Base-by-base conservation (phyloP, 2,888 invertebrate genomes). In the Leptura quadrifasciata region DNA sequence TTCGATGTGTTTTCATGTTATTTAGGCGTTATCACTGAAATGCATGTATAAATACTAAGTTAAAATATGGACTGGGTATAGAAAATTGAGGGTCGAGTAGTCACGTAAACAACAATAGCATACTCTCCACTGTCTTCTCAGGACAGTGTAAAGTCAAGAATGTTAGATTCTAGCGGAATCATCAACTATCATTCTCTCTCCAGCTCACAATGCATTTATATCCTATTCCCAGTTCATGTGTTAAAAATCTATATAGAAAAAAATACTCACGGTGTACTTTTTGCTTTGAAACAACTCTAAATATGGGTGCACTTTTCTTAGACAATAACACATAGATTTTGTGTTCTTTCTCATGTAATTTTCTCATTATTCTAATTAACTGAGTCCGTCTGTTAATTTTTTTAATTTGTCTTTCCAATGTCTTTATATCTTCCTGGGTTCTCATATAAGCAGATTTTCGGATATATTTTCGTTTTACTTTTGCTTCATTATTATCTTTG, bases 291-390 rank as follows among this genome's bases (percentile, higher is more conserved):
- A 75, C 21, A 35, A 75, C 72, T 58, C 60, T 78, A 70, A 80
- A 80, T 69, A 65, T 75, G 3, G 78, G 78, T 20, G 55, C 67
- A 9, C 60, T 55, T 61, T 27, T 70, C 58, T 71, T 72, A 20
- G 72, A 65, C 18, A 80, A 10, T 39, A 70, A 31, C 21, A 78
- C 12, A 61, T 61, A 69, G 2, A 80, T 68, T 21, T 70, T 21
- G 31, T 74, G 75, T 69, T 78, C 78, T 57, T 76, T 80, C 17
- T 72, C 24, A 31, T 78, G 76, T 6, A 75, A 35, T 65, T 76
- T 79, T 75, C 35, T 76, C 57, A 77, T 73, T 21, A 76, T 75
- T 27, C 68, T 67, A 52, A 61, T 21, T 10, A 79, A 61, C 17
- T 77, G 76, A 61, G 76, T 61, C 65, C 60, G 61, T 60, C 73